phyloP scores from a whole-genome alignment of 1,140 invertebrate species.

The Drosophila pseudoobscura region DNA sequence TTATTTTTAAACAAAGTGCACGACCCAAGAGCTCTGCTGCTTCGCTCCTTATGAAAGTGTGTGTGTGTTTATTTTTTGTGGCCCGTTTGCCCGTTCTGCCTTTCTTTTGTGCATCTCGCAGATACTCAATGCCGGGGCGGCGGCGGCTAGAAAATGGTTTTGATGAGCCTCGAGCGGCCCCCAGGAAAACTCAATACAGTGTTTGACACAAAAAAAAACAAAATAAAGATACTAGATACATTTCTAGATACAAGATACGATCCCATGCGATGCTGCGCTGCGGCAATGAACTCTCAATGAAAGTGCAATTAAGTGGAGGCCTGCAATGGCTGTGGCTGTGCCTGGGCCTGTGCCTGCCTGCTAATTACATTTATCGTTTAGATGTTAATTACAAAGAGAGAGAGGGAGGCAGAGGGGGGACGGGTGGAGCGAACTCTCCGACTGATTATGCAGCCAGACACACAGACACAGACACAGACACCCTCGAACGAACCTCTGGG shows the following conservation, averaged over 20 bases:
- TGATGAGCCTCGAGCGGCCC: constrained; percentile 20
- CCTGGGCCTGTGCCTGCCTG: constrained; percentile 1
- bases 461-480: not conserved
- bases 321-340: constrained; percentile 44
- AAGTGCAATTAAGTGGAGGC: constrained; percentile 72
- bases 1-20: constrained; percentile 67
- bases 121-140: constrained; percentile 29
- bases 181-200: constrained; percentile 49
- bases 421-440: constrained; percentile 1
- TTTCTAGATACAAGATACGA: not conserved
- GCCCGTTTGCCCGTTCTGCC: constrained; percentile 19
- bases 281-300: constrained; percentile 69
- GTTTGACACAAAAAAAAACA: constrained; percentile 51
- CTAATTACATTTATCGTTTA: constrained; percentile 77
- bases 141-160: constrained; percentile 15
- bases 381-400: constrained; percentile 70
- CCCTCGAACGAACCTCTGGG: constrained; percentile 16
- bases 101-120: constrained; percentile 51
- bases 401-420: constrained; percentile 31
- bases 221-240: constrained; percentile 8
- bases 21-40: constrained; percentile 20
- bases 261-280: not conserved
- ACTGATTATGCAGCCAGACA: constrained; percentile 16
- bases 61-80: constrained; percentile 40
- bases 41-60: constrained; percentile 10